Evolutionary conservation across 2,888 invertebrate genomes (phyloP).

Genomic region (Drosophila trichaetosa): DNA sequence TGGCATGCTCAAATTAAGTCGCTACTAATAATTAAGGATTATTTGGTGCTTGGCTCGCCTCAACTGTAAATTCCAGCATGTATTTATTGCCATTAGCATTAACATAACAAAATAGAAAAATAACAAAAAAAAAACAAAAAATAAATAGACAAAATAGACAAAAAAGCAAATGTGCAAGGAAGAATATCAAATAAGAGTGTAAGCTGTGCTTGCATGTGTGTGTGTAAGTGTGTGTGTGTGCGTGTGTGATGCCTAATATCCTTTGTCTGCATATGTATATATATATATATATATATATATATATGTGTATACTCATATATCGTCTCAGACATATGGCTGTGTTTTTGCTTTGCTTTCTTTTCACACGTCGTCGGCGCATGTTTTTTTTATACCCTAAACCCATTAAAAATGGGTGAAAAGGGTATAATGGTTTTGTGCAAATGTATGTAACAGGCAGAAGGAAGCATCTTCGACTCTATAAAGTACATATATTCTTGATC

Average conservation of each 20-base stretch:
- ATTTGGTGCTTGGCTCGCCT: constrained; percentile 23
- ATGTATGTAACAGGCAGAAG: too few relatives aligned
- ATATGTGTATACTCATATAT: not conserved
- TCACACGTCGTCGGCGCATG: constrained; percentile 59
- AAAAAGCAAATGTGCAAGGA: constrained; percentile 1
- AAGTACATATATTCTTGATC: too few relatives aligned
- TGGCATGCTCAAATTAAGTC: constrained; percentile 47
- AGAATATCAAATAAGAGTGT: not conserved
- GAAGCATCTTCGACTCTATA: too few relatives aligned
- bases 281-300: constrained; percentile 11
- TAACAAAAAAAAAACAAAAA: constrained; percentile 12
- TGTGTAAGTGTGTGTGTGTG: not conserved
- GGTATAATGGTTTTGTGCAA: too few relatives aligned
- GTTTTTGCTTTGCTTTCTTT: constrained; percentile 31
- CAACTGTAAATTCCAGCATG: constrained; percentile 21
- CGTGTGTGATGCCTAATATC: constrained; percentile 26
- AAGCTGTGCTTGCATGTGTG: not conserved
- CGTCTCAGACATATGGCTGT: not conserved
- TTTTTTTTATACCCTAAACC: constrained; percentile 56
- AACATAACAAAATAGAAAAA: constrained; percentile 18
- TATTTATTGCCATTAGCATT: constrained; percentile 12
- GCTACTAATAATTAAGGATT: constrained; percentile 56
- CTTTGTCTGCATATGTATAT: constrained; percentile 26
- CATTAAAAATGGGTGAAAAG: too few relatives aligned
- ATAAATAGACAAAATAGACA: constrained; percentile 7